A percentile compares a stretch with the other conserved stretches of the same genome.
phyloP scores from a whole-genome alignment of 2,113 vertebrate genomes.

The Leptosomus discolor region DNA sequence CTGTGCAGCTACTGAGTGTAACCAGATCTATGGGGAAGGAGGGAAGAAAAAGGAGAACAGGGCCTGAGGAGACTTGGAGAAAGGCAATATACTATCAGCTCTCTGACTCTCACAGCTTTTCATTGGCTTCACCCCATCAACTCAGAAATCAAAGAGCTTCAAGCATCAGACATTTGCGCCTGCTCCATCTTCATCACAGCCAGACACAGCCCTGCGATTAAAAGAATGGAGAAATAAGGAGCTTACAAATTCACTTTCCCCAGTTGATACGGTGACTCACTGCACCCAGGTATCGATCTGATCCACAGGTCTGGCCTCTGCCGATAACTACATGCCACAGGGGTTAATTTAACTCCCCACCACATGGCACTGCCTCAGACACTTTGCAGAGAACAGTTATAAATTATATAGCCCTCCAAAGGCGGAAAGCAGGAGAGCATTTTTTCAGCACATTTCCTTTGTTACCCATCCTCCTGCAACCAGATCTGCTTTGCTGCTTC shows the following conservation, averaged over 20 bases:
- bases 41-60: neutral
- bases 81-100: slow-evolving; percentile 3
- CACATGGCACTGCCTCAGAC: slow-evolving; percentile 42
- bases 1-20: neutral
- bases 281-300: slow-evolving; percentile 44
- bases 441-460: slow-evolving; percentile 34
- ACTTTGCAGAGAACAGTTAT: slow-evolving; percentile 37
- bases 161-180: slow-evolving; percentile 48
- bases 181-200: slow-evolving; percentile 69
- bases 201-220: slow-evolving; percentile 43
- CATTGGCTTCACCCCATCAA: slow-evolving; percentile 60
- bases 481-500: neutral
- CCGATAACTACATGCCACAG: slow-evolving; percentile 35
- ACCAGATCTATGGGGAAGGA: neutral
- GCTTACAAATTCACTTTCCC: slow-evolving; percentile 54
- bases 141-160: slow-evolving; percentile 62
- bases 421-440: neutral
- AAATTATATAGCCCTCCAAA: slow-evolving; percentile 45
- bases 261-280: slow-evolving; percentile 14
- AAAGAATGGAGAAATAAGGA: slow-evolving; percentile 68
- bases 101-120: neutral
- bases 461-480: neutral
- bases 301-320: slow-evolving; percentile 57
- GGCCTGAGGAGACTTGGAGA: neutral
- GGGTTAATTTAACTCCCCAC: slow-evolving; percentile 60